Conservation (phyloP, 2,113 vertebrate genomes). For the Tor tambroides region DNA sequence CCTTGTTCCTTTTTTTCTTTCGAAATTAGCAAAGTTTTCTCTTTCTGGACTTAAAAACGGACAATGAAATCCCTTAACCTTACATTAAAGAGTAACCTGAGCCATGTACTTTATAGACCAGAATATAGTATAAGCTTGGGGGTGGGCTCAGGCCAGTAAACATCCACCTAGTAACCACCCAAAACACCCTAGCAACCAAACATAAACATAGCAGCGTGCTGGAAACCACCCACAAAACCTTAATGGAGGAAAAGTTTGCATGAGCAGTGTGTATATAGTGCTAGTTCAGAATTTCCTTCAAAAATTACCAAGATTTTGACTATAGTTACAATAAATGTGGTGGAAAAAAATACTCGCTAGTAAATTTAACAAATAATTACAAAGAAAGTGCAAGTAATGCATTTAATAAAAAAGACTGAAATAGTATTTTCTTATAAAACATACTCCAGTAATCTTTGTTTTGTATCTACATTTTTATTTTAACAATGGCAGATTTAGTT, state of each 20-base stretch:
- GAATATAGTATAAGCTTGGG: neutral
- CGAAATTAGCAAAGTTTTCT: neutral
- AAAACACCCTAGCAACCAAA: neutral
- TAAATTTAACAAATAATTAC: too few species aligned
- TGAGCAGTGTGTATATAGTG: neutral
- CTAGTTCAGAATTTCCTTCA: neutral
- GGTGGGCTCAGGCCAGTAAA: neutral
- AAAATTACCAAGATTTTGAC: neutral
- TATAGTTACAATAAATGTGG: neutral
- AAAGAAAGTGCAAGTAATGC: too few species aligned
- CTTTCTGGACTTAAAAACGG: neutral
- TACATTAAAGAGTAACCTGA: neutral
- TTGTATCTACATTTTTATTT: neutral
- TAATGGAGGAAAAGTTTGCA: neutral
- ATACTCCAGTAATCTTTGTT: too few species aligned
- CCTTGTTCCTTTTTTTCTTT: slow-evolving; percentile 37
- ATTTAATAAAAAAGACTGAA: too few species aligned
- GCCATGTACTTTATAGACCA: neutral
- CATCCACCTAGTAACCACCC: neutral
- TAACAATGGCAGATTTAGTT: neutral
- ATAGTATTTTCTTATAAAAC: neutral
- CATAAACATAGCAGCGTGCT: slow-evolving; percentile 1
- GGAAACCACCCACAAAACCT: neutral
- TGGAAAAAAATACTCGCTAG: too few species aligned
- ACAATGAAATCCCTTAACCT: neutral